These are phyloP conservation scores for Minunthozetes semirufus DNA, from an alignment of 2,888 invertebrate genomes.

Conservation along the genomic window DNA sequence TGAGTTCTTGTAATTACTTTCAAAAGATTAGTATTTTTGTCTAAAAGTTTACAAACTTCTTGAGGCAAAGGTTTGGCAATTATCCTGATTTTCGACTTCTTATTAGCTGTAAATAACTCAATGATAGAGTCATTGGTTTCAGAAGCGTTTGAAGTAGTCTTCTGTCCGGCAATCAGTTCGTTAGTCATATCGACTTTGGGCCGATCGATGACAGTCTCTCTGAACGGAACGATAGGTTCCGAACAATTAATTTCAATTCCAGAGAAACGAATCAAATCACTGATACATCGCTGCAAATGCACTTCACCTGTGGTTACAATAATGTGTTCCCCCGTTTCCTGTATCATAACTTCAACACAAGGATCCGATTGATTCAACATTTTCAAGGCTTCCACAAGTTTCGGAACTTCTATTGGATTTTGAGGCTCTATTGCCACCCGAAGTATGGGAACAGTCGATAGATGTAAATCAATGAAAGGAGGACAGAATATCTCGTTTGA, in stretches of 20 bases:
- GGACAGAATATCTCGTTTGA: slow-evolving; percentile 73
- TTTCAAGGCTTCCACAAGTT: slow-evolving; percentile 60
- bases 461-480: slow-evolving; percentile 69
- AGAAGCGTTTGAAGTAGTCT: slow-evolving; percentile 40
- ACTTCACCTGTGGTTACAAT: slow-evolving; percentile 93
- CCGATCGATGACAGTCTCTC: slow-evolving; percentile 72
- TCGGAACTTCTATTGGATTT: slow-evolving; percentile 61
- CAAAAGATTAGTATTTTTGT: slow-evolving; percentile 63
- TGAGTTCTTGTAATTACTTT: slow-evolving; percentile 57
- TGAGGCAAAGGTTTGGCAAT: slow-evolving; percentile 69
- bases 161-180: slow-evolving; percentile 66
- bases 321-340: slow-evolving; percentile 91
- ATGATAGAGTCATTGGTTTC: slow-evolving; percentile 39
- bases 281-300: slow-evolving; percentile 88
- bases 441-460: slow-evolving; percentile 71
- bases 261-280: slow-evolving; percentile 77
- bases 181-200: slow-evolving; percentile 71
- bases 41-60: slow-evolving; percentile 62
- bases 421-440: slow-evolving; percentile 86
- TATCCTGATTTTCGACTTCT: slow-evolving; percentile 63
- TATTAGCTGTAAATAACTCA: slow-evolving; percentile 61
- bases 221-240: slow-evolving; percentile 89
- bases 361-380: slow-evolving; percentile 89
- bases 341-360: slow-evolving; percentile 78
- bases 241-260: slow-evolving; percentile 76